Percentiles rank a stretch among this genome's conserved stretches.
These are phyloP conservation scores for Antheraea mylitta DNA, from an alignment of 1,140 invertebrate species.

Conservation along the genomic window DNA sequence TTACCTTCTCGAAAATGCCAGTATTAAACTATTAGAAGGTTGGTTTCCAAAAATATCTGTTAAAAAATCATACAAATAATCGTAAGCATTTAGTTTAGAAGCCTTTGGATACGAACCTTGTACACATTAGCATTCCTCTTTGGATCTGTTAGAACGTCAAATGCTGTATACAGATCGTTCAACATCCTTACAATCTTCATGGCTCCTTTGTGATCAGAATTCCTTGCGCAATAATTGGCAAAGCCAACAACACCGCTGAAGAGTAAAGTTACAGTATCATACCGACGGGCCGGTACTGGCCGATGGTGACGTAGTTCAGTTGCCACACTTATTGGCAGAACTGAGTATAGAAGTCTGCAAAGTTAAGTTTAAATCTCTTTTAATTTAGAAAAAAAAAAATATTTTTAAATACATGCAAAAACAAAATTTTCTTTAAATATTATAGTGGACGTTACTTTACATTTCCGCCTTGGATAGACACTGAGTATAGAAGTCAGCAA, in stretches of 20 bases:
- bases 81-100: background rate
- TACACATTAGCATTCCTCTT: constrained; percentile 95
- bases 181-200: constrained; percentile 96
- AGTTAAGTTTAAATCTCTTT: background rate
- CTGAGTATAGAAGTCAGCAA: too few species aligned
- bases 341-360: constrained; percentile 93
- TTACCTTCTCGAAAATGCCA: too few species aligned
- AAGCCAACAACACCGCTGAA: constrained; percentile 98
- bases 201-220: constrained; percentile 91
- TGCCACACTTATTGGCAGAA: constrained; percentile 95
- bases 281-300: constrained; percentile 91
- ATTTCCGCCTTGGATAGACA: too few species aligned
- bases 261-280: constrained; percentile 93
- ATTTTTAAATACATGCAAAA: too few species aligned
- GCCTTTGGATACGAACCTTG: constrained; percentile 84
- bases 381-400: too few species aligned
- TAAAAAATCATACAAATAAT: too few species aligned
- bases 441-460: too few species aligned
- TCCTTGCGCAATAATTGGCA: constrained; percentile 90
- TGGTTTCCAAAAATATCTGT: too few species aligned
- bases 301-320: constrained; percentile 94
- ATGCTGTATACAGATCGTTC: constrained; percentile 94
- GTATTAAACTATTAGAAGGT: too few species aligned
- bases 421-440: too few species aligned
- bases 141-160: constrained; percentile 94